A percentile compares a stretch with the other conserved stretches of the same genome.
These are phyloP conservation scores for Craseonycteris thonglongyai DNA, from an alignment of 2,113 vertebrate genomes.

Conservation along the genomic window DNA sequence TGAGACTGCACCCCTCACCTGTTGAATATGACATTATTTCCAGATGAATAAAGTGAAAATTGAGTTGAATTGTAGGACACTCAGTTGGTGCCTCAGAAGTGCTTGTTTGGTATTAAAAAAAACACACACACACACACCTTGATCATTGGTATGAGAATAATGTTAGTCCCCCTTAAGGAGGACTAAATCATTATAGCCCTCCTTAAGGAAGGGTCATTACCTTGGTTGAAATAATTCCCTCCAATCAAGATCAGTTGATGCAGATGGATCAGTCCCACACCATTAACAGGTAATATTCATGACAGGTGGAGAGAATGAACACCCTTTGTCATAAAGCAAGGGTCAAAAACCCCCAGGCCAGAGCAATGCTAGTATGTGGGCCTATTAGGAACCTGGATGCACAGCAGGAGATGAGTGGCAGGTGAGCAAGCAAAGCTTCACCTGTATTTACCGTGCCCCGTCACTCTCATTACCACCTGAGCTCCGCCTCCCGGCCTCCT, in stretches of 20 bases:
- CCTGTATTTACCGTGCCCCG: too few species aligned
- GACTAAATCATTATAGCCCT: too few species aligned
- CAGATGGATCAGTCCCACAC: neutral
- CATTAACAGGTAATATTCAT: neutral
- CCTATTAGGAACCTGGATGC: too few species aligned
- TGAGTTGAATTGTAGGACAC: neutral
- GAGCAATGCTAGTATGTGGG: too few species aligned
- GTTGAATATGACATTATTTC: neutral
- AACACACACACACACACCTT: neutral
- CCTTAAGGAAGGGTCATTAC: accelerated
- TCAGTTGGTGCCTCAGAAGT: neutral
- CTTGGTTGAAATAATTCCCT: neutral
- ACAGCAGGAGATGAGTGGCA: too few species aligned
- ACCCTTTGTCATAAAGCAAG: too few species aligned
- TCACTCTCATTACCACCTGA: too few species aligned
- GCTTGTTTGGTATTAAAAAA: neutral
- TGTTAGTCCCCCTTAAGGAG: neutral
- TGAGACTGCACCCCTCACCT: neutral
- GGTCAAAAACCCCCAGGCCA: too few species aligned
- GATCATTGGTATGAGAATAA: neutral
- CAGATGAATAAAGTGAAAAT: neutral
- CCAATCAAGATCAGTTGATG: neutral
- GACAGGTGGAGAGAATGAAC: neutral
- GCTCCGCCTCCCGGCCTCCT: too few species aligned
- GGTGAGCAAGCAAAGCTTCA: too few species aligned